phyloP scores from a whole-genome alignment of 2,888 invertebrate species.

The Drosophila koepferae region DNA sequence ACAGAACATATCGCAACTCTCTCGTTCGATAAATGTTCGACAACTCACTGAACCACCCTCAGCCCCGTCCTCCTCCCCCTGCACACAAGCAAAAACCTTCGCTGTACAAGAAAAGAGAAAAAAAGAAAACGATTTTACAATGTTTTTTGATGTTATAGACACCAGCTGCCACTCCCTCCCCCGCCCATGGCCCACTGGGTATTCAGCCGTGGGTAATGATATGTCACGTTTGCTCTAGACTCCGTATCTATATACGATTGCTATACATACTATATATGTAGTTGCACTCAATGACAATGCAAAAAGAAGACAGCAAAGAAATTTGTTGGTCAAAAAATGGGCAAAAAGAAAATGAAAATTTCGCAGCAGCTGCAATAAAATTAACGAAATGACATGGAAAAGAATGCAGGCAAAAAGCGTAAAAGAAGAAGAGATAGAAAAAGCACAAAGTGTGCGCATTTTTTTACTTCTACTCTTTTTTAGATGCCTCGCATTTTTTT shows the following conservation, averaged over 20 bases:
- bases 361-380: conserved; percentile 65
- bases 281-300: conserved; percentile 66
- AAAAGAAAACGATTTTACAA: conserved; percentile 33
- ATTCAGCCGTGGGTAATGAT: conserved; percentile 46
- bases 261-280: conserved; percentile 8
- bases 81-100: conserved; percentile 44
- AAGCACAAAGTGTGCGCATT: conserved; percentile 45
- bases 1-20: neutral
- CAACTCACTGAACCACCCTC: neutral
- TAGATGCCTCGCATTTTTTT: conserved; percentile 27
- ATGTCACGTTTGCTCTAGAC: conserved; percentile 72
- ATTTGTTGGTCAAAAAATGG: neutral
- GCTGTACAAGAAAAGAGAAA: conserved; percentile 14
- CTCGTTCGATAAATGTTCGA: neutral
- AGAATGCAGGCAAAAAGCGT: conserved; percentile 58
- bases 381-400: conserved; percentile 61
- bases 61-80: neutral
- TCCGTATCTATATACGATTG: conserved; percentile 23
- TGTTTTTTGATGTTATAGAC: conserved; percentile 59
- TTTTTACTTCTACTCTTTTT: conserved; percentile 22
- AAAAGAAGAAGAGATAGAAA: conserved; percentile 24
- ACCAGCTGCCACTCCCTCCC: conserved; percentile 2
- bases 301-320: conserved; percentile 25
- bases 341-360: conserved; percentile 40
- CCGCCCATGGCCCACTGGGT: neutral